phyloP scores from a whole-genome alignment of 2,113 vertebrate genomes.

The Pardalotus punctatus region DNA sequence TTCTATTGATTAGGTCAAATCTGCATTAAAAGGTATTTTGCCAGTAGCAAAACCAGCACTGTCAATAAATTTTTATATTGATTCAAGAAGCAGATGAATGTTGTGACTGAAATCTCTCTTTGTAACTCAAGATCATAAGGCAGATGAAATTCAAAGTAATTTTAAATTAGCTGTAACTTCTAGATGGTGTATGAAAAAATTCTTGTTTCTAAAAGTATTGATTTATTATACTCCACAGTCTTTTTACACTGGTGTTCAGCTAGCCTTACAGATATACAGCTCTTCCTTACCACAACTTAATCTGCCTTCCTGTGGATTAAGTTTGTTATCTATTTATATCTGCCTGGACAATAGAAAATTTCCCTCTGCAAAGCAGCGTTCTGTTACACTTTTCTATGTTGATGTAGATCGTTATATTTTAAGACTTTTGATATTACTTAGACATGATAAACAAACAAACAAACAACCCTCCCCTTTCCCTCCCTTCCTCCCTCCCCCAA shows the following conservation, averaged over 20 bases:
- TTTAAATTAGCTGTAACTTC: not conserved
- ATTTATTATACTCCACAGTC: not conserved
- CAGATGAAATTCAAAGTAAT: not conserved
- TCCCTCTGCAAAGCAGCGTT: not conserved
- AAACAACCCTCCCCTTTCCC: not conserved
- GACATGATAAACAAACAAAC: not conserved
- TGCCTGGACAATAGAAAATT: not conserved
- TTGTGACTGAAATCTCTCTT: not conserved
- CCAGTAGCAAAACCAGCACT: not conserved
- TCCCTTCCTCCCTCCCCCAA: too few species aligned
- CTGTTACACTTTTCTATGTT: not conserved
- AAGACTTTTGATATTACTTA: not conserved
- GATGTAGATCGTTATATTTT: not conserved
- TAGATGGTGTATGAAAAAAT: not conserved
- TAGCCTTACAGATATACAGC: not conserved
- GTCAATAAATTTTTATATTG: not conserved
- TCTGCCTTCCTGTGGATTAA: not conserved
- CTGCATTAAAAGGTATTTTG: not conserved
- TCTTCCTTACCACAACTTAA: not conserved
- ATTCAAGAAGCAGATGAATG: not conserved
- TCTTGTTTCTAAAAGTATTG: not conserved
- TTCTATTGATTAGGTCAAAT: slow-evolving; percentile 1
- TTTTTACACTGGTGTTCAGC: not conserved
- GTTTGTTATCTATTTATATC: not conserved
- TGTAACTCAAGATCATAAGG: not conserved